Evolutionary conservation across 2,113 vertebrate genomes (phyloP).

Genomic region (Elachura formosa): DNA sequence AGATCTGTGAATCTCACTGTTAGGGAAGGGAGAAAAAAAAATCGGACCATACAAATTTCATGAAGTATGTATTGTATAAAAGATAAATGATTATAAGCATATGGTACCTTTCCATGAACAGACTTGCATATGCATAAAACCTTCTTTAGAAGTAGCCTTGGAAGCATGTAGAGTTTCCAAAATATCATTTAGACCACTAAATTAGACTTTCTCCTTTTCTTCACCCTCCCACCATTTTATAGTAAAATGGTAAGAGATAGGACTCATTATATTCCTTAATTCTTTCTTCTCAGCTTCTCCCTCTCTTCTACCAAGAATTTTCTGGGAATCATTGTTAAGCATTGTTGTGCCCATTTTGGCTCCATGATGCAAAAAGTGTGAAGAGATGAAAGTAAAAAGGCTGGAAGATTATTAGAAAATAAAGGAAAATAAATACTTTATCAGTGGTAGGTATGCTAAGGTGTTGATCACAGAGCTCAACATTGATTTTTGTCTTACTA

Average conservation of each 20-base stretch:
- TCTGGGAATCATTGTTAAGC: background rate
- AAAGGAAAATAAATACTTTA: background rate
- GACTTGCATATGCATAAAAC: slow-evolving; percentile 16
- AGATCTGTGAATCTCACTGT: slow-evolving; percentile 32
- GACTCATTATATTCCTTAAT: background rate
- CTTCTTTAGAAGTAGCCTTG: slow-evolving; percentile 20
- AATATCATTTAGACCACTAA: slow-evolving; percentile 1
- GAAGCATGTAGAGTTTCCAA: background rate
- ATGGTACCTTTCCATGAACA: slow-evolving; percentile 43
- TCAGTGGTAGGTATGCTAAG: fast-evolving
- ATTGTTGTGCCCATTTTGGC: background rate
- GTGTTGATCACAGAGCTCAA: background rate
- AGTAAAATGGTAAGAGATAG: background rate
- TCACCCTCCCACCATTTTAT: background rate
- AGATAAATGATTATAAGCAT: slow-evolving; percentile 21
- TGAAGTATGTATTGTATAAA: slow-evolving; percentile 19
- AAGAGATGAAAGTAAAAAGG: background rate
- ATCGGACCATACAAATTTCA: background rate
- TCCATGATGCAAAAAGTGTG: background rate
- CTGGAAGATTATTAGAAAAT: background rate
- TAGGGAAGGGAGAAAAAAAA: background rate
- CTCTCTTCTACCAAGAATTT: background rate
- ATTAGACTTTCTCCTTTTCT: background rate
- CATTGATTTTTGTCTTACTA: background rate
- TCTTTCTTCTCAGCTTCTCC: background rate